Evolutionary conservation across 2,888 invertebrate genomes (phyloP), one percentile per base, ranked within the genome.

Genomic region (Tenthredo amoena): DNA sequence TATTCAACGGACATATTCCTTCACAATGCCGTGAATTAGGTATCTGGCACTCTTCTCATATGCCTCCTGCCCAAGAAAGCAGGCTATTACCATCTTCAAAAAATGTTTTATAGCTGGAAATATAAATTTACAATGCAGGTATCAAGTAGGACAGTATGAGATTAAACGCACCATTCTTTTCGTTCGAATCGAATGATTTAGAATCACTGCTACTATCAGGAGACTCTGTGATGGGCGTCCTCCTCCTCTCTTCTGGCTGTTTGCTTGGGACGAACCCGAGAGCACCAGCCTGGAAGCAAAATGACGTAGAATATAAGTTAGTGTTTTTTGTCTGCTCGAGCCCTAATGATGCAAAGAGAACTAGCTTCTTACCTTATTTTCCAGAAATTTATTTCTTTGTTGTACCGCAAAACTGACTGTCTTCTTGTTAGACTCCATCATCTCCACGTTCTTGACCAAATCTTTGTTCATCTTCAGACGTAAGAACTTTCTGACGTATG

Each of bases 361-460:
- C 26, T 26, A 62, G 21, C 21, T 26, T 95, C 95, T 91, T 94
- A 94, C 88, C 94, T 94, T 92, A 94, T 94, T 88, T 94, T 93
- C 91, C 93, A 94, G 89, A 94, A 94, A 92, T 95, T 96, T 92
- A 95, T 89, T 88, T 84, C 91, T 91, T 88, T 90, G 90, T 87
- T 91, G 90, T 40, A 92, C 96, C 79, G 97, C 97, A 93, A 97
- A 97, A 93, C 97, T 97, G 87, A 97, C 97, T 88, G 96, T 96
- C 93, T 97, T 97, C 93, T 96, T 96, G 86, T 94, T 94, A 47
- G 93, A 93, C 55, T 94, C 93, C 87, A 94, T 94, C 91, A 95
- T 95, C 89, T 95, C 95, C 88, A 95, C 94, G 88, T 95, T 95
- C 91, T 95, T 96, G 87, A 94, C 94, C 89, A 95, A 95, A 89